Evolutionary conservation across 2,797 vertebrate species (phyloP), one percentile per base, ranked within the genome.

Genomic region (Tamandua tetradactyla): DNA sequence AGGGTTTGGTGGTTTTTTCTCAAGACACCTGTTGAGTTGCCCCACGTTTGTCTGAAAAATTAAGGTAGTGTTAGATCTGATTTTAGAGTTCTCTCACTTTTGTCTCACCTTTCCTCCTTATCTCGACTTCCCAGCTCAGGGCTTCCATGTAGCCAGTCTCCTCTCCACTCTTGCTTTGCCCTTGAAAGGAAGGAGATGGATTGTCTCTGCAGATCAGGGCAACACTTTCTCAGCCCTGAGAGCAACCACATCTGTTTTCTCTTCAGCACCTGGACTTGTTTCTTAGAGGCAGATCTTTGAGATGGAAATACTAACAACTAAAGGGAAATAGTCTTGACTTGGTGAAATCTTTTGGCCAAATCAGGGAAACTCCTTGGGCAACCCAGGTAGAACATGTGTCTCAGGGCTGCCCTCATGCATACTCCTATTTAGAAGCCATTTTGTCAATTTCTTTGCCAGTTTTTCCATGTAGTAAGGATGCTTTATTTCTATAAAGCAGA

Each of bases 401-500:
- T 68, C 92, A 47, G n/a, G 4, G 44, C 32, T 22, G 59, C 93
- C 89, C 30, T 85, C 55, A 5, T 22, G 23, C 87, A 20, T n/a
- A 61, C 37, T 35, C 90, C 93, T 83, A 62, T 95, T 96, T 42
- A 18, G n/a, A 91, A 95, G 93, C 80, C 1, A 10, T 5, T 86
- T 47, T 72, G 76, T 96, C 47, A 47, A 83, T 97, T 97, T 96
- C 96, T 97, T 87, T 75, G 94, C 97, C 96, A 98, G 94, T 93
- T 91, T 88, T 97, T 88, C 92, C 0, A 0, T 49, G 64, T 92
- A 96, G 96, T 85, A 5, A 49, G 96, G 96, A 94, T 90, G 64
- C 96, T 98, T 98, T 96, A 98, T 98, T 98, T 98, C 97, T 97
- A 98, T 98, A 98, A 98, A 98, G 97, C 89, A 95, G 90, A 97